Evolutionary conservation across 2,888 invertebrate species (phyloP), one percentile per base, ranked within the genome.

Genomic region (Gnatocerus cornutus): DNA sequence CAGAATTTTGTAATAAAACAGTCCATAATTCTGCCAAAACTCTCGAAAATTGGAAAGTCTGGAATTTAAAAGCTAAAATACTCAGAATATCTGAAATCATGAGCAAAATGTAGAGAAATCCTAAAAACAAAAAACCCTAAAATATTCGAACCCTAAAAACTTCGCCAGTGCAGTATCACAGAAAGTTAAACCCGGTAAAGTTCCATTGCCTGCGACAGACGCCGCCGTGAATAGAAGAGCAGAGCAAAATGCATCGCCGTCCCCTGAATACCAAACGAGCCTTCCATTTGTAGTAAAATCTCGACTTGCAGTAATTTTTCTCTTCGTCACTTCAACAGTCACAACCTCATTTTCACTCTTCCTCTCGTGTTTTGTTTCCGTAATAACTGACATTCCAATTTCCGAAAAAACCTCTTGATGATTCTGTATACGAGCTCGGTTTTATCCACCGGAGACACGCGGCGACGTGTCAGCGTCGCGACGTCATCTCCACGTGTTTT

Each of bases 401-500:
- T 46, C 27, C 16, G 14, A 16, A 46, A 46, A 16, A 27, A 14
- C 5, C 46, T 46, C 43, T 12, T 1, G 3, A 6, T 33, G 33
- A 29, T 41, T 27, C 16, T 50, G 29, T 8, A 27, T 8, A 29
- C 10, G 10, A 46, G 53, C 14, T 37, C 14, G 53, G 33, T 33
- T 53, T 50, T 50, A 16, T 50, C n/a, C 48, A 14, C 21, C 29
- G 46, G 46, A 14, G 46, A 46, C 9, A 16, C 9, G 27, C 9
- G 13, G 48, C 29, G 48, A 50, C 48, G 46, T 46, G 46, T 21
- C 46, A 46, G 21, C 50, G 37, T 53, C 53, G 41, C 41, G 27
- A 64, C 55, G 53, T 64, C 64, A 55, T 41, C 50, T 55, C 14
- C 64, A 64, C 64, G 64, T 64, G 64, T 64, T 64, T 64, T 61